These are phyloP conservation scores for Himalopsyche anomala DNA, from an alignment of 2,888 invertebrate species.

Conservation along the genomic window DNA sequence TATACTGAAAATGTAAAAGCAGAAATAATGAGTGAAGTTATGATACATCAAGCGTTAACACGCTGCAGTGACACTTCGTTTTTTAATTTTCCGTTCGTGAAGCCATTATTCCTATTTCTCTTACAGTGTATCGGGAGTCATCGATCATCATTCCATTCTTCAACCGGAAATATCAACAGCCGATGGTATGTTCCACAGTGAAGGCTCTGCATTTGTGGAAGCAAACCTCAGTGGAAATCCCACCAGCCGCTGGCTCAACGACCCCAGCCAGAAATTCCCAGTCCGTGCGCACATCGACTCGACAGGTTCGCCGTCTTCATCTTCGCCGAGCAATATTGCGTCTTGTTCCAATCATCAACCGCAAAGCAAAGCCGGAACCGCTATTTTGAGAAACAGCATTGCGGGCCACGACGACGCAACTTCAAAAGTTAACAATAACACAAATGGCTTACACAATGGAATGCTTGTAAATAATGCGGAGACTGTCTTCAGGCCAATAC, in stretches of 20 bases:
- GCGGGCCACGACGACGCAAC: background rate
- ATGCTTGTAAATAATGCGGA: background rate
- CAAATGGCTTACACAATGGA: background rate
- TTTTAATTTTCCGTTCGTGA: background rate
- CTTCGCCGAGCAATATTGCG: slow-evolving; percentile 69
- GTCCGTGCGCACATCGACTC: slow-evolving; percentile 67
- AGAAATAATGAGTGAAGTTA: too few relatives aligned
- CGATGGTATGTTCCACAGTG: slow-evolving; percentile 67
- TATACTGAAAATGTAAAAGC: too few relatives aligned
- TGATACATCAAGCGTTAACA: too few relatives aligned
- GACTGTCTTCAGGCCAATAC: background rate
- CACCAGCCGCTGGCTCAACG: slow-evolving; percentile 77
- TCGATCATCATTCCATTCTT: slow-evolving; percentile 69
- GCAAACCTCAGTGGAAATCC: slow-evolving; percentile 71
- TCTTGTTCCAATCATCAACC: background rate
- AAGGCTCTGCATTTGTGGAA: slow-evolving; percentile 56
- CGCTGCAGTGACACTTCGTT: too few relatives aligned
- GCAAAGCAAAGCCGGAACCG: background rate
- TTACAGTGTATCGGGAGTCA: slow-evolving; percentile 64
- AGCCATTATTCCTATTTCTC: background rate
- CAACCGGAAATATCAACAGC: slow-evolving; percentile 69
- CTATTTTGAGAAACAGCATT: background rate
- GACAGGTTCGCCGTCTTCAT: slow-evolving; percentile 66
- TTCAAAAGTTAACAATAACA: background rate
- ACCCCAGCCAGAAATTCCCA: slow-evolving; percentile 74